Evolutionary conservation across 1,140 invertebrate genomes (phyloP).

Genomic region (Zelostemma sp.): DNA sequence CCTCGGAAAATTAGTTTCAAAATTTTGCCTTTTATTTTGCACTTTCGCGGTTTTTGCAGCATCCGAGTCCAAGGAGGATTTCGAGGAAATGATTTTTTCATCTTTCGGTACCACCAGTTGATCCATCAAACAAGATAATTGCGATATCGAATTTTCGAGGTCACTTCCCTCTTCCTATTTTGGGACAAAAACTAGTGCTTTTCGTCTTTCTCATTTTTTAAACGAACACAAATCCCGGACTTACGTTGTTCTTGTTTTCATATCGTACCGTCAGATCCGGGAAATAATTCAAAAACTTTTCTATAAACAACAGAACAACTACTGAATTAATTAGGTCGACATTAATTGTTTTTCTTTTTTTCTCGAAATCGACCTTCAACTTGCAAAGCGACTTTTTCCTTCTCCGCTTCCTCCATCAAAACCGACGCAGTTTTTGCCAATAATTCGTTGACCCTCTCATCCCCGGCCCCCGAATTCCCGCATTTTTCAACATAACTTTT

Average conservation of each 20-base stretch:
- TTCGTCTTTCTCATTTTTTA: neutral
- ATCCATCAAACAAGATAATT: conserved; percentile 1
- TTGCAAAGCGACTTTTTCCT: conserved; percentile 7
- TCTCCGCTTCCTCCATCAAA: conserved; percentile 10
- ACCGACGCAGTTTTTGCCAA: neutral
- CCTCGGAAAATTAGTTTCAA: neutral
- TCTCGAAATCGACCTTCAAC: conserved; percentile 15
- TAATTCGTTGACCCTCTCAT: neutral
- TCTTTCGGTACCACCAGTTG: neutral
- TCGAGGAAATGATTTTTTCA: neutral
- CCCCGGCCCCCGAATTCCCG: conserved; percentile 1
- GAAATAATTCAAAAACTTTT: neutral
- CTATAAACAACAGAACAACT: neutral
- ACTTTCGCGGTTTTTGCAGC: too few relatives aligned
- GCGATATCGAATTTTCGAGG: neutral
- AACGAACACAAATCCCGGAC: neutral
- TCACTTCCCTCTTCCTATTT: neutral
- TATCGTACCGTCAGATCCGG: neutral
- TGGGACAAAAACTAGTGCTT: neutral
- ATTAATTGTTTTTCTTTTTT: neutral
- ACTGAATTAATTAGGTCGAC: neutral
- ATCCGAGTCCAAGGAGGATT: neutral
- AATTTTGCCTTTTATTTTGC: neutral
- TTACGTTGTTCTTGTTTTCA: conserved; percentile 5
- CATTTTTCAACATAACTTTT: neutral